Base-by-base conservation (phyloP, 2,113 vertebrate species). In the Myiagra hebetior region DNA sequence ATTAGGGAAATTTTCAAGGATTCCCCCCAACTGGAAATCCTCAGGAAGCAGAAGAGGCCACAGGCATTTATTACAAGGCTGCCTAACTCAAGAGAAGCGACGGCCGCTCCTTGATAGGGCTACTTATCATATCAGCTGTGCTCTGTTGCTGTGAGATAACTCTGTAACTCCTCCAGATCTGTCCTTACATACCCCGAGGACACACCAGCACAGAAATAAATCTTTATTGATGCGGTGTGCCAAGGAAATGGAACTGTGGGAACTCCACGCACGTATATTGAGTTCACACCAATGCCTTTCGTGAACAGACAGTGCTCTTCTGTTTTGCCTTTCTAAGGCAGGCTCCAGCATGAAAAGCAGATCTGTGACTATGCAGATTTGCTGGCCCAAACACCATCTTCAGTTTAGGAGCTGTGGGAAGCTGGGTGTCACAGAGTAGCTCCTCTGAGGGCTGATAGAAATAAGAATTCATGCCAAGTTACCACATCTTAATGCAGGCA, bases 341-440 rank as follows among this genome's bases (percentile, higher is more conserved):
- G 65, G 73, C 46, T 91, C 21, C 81, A 68, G 94, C 73, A 87
- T 15, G 73, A 95, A 96, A 91, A 87, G 69, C 69, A 92, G 93
- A 94, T 92, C 76, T 94, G 83, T 91, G 80, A 93, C 92, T 84
- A 95, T 68, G 96, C 65, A 96, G 92, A 96, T 96, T 89, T 84
- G 37, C 91, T 96, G 93, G 88, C 80, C 79, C 53, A 64, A 89
- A 75, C 62, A 46, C 49, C 37, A 84, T 57, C 76, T 94, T 72
- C 39, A 91, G 69, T 53, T 53, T 72, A 80, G 95, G 83, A 91
- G 85, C 81, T 93, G 72, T 80, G 88, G 85, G 82, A 95, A 95
- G 60, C 60, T 81, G 83, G 44, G 57, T 87, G 95, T 79, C 93
- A 94, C 37, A 89, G 76, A 81, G 62, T 15, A 93, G 69, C 55